A percentile compares a stretch with the other conserved stretches of the same genome.
These are phyloP conservation scores for Onychomys arenicola DNA, from an alignment of 2,797 vertebrate species.

Conservation along the genomic window DNA sequence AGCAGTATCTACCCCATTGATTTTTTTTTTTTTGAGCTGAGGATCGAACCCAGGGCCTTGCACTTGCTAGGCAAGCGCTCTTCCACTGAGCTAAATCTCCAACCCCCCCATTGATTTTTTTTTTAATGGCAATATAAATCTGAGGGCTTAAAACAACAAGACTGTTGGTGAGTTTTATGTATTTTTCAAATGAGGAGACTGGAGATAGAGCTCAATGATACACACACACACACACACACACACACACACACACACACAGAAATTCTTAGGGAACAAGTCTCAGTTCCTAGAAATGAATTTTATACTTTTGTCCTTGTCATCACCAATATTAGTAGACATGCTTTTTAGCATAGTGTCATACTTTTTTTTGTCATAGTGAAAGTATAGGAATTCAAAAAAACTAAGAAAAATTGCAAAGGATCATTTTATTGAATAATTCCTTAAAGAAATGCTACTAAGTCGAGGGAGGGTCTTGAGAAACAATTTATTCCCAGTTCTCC, in stretches of 20 bases:
- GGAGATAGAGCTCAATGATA: background rate
- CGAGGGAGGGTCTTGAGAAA: background rate
- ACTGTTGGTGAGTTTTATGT: background rate
- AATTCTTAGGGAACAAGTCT: background rate
- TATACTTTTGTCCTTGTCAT: background rate
- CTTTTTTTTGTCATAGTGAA: background rate
- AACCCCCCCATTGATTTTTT: background rate
- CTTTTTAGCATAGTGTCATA: background rate
- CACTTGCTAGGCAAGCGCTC: no score
- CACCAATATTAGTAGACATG: background rate
- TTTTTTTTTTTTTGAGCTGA: conserved; percentile 35
- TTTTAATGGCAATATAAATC: conserved; percentile 22
- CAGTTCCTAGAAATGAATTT: background rate
- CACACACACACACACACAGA: no score
- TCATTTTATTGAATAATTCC: conserved; percentile 48
- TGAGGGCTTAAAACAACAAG: background rate
- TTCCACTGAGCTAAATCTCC: no score
- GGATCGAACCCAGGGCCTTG: no score
- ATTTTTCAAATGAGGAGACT: background rate
- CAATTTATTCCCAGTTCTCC: conserved; percentile 24
- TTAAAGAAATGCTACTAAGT: conserved; percentile 23
- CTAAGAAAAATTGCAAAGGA: conserved; percentile 31
- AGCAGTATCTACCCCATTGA: background rate
- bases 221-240: background rate
- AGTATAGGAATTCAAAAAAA: conserved; percentile 47